Evolutionary conservation across 2,113 vertebrate genomes (phyloP).

Genomic region (Stigmatopora nigra): DNA sequence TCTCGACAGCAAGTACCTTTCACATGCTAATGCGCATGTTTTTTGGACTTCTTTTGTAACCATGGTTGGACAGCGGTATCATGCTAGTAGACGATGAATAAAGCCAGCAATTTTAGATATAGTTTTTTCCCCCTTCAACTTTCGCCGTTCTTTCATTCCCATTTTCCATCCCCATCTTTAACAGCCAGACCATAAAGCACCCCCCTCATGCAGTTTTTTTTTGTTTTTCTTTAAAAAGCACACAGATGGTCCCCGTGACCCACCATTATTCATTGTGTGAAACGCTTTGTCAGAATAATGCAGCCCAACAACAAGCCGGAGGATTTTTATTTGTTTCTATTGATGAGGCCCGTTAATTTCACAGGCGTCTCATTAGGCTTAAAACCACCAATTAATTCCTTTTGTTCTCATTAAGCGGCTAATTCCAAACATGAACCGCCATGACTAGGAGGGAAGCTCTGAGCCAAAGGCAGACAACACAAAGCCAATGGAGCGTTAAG

Average conservation of each 20-base stretch:
- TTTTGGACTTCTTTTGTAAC: slow-evolving; percentile 71
- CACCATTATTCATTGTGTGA: slow-evolving; percentile 79
- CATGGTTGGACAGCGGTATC: slow-evolving; percentile 68
- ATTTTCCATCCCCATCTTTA: slow-evolving; percentile 65
- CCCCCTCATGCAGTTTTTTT: slow-evolving; percentile 60
- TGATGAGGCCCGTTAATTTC: slow-evolving; percentile 88
- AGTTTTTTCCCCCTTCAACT: slow-evolving; percentile 43
- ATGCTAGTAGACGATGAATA: slow-evolving; percentile 77
- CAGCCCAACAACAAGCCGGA: slow-evolving; percentile 77
- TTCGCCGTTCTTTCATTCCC: slow-evolving; percentile 28
- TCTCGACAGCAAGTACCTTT: slow-evolving; percentile 74
- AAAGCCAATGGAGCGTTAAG: slow-evolving; percentile 46
- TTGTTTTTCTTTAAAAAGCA: too few relatives aligned
- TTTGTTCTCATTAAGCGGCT: slow-evolving; percentile 95
- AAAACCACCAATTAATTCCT: slow-evolving; percentile 96
- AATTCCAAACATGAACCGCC: slow-evolving; percentile 83
- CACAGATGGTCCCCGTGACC: slow-evolving; percentile 90
- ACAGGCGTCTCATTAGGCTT: slow-evolving; percentile 92
- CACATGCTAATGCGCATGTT: slow-evolving; percentile 79
- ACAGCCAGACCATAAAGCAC: slow-evolving; percentile 57
- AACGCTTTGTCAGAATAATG: slow-evolving; percentile 79
- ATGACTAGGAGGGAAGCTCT: slow-evolving; percentile 67
- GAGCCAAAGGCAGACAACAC: slow-evolving; percentile 53
- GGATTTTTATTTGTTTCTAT: slow-evolving; percentile 90
- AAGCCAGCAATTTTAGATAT: slow-evolving; percentile 69